Evolutionary conservation across 2,797 vertebrate species (phyloP).

Genomic region (Spatula versicolor): DNA sequence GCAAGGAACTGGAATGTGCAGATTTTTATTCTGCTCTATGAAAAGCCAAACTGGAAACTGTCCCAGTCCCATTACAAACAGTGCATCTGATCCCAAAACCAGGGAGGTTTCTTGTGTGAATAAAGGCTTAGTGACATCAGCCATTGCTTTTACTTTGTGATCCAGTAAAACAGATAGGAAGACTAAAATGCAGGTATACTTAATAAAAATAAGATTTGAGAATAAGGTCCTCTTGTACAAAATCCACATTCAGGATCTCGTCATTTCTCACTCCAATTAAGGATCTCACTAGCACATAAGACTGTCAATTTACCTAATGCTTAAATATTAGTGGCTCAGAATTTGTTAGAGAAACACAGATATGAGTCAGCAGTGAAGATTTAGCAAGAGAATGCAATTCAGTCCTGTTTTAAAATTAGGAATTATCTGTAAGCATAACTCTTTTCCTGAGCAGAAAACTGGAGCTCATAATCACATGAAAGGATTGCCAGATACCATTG

Average conservation of each 20-base stretch:
- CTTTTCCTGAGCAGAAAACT: not conserved
- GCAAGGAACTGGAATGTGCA: constrained; percentile 3
- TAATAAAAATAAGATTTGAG: not conserved
- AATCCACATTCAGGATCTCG: not conserved
- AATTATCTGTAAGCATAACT: not conserved
- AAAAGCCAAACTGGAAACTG: constrained; percentile 3
- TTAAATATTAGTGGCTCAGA: not conserved
- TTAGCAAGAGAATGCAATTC: not conserved
- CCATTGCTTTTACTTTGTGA: not conserved
- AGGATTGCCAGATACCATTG: not conserved
- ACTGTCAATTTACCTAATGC: not conserved
- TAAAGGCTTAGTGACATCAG: not conserved
- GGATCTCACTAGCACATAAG: not conserved
- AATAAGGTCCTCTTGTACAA: not conserved
- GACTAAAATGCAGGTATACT: not conserved
- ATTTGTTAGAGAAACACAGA: not conserved
- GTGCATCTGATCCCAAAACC: not conserved
- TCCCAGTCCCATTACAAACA: not conserved
- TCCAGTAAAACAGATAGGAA: not conserved
- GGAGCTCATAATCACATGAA: not conserved
- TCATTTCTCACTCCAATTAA: not conserved
- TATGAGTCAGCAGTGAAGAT: not conserved
- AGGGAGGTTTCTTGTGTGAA: not conserved
- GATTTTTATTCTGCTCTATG: not conserved
- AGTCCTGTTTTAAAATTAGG: not conserved